These are phyloP conservation scores for Spea hammondii DNA, from an alignment of 2,797 vertebrate species.

Conservation along the genomic window DNA sequence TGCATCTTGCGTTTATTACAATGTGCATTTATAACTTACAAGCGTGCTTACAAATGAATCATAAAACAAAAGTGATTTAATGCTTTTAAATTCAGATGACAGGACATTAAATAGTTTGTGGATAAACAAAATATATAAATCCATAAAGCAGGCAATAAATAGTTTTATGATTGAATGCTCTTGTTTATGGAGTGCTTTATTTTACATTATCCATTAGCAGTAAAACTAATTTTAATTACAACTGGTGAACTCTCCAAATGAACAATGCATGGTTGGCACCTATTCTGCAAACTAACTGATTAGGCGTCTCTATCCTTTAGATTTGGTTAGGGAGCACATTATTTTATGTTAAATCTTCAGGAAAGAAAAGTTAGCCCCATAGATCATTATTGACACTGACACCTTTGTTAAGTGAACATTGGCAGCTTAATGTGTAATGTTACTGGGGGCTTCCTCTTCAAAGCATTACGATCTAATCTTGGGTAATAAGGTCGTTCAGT, in stretches of 20 bases:
- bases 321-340: slow-evolving; percentile 6
- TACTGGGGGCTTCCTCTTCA: slow-evolving; percentile 5
- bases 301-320: slow-evolving; percentile 25
- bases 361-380: slow-evolving; percentile 1
- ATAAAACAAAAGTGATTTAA: slow-evolving; percentile 23
- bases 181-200: slow-evolving; percentile 39
- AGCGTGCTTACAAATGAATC: slow-evolving; percentile 31
- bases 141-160: slow-evolving; percentile 43
- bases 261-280: slow-evolving; percentile 40
- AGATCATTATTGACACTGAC: slow-evolving; percentile 24
- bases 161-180: slow-evolving; percentile 44
- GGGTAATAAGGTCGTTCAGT: slow-evolving; percentile 15
- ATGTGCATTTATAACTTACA: slow-evolving; percentile 17
- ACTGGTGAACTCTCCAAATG: slow-evolving; percentile 42
- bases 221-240: slow-evolving; percentile 49
- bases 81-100: slow-evolving; percentile 27
- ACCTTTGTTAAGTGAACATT: slow-evolving; percentile 11
- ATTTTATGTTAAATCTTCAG: slow-evolving; percentile 29
- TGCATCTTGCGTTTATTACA: slow-evolving; percentile 2
- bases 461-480: slow-evolving; percentile 29
- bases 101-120: slow-evolving; percentile 33
- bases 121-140: slow-evolving; percentile 41
- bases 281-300: slow-evolving; percentile 42
- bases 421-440: background rate
- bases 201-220: slow-evolving; percentile 43